phyloP scores from a whole-genome alignment of 2,888 invertebrate species.

The Euphydryas editha region DNA sequence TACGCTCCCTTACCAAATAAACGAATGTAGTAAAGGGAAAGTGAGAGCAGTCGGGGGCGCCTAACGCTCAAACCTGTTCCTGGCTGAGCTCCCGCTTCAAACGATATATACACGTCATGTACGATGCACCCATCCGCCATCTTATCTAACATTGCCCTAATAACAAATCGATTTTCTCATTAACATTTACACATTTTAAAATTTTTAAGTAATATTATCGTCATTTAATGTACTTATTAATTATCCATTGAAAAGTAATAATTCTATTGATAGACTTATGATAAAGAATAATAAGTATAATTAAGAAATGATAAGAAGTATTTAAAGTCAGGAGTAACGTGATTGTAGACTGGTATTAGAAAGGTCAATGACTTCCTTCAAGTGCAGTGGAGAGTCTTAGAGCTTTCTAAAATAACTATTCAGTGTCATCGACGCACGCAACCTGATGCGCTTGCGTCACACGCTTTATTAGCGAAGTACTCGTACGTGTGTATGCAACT shows the following conservation, averaged over 20 bases:
- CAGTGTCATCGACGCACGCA: slow-evolving; percentile 76
- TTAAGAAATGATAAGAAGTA: slow-evolving; percentile 10
- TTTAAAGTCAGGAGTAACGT: slow-evolving; percentile 29
- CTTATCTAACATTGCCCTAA: slow-evolving; percentile 67
- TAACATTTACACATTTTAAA: slow-evolving; percentile 49
- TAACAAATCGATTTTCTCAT: slow-evolving; percentile 66
- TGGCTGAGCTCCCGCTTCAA: slow-evolving; percentile 43
- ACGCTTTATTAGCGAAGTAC: slow-evolving; percentile 48
- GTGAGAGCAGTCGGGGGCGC: slow-evolving; percentile 74
- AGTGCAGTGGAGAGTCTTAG: slow-evolving; percentile 61
- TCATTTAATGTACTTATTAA: slow-evolving; percentile 25
- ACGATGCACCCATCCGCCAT: slow-evolving; percentile 42
- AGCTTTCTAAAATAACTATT: slow-evolving; percentile 81
- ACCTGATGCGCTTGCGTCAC: slow-evolving; percentile 67
- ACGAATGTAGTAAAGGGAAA: slow-evolving; percentile 74
- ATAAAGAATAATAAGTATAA: slow-evolving; percentile 1
- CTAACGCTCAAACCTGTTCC: slow-evolving; percentile 66
- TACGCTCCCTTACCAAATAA: slow-evolving; percentile 79
- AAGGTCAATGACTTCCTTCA: slow-evolving; percentile 68
- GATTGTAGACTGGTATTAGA: slow-evolving; percentile 38
- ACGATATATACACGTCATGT: slow-evolving; percentile 43
- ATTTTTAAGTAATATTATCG: slow-evolving; percentile 15
- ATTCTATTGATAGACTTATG: slow-evolving; percentile 4
- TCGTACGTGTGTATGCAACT: slow-evolving; percentile 30
- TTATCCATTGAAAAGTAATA: slow-evolving; percentile 23